phyloP scores from a whole-genome alignment of 1,140 invertebrate genomes.

The Nasonia longicornis region DNA sequence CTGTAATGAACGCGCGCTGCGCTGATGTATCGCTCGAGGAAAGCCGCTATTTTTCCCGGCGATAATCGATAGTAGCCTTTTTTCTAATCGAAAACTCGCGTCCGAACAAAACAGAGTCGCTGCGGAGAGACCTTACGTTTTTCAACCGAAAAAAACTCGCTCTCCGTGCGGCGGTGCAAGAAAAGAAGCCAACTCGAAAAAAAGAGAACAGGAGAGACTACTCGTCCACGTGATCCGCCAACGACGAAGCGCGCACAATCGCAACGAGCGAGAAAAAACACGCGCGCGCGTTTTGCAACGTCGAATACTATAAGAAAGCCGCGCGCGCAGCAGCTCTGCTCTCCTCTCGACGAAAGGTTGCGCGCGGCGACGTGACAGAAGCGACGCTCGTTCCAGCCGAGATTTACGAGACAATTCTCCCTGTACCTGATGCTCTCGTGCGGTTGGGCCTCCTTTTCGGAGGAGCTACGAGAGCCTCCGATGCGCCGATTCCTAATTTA shows the following conservation, averaged over 20 bases:
- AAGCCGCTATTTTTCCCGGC: neutral
- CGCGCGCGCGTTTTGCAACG: conserved; percentile 42
- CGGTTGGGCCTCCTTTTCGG: conserved; percentile 4
- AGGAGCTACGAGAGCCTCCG: neutral
- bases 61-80: neutral
- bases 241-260: neutral
- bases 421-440: neutral
- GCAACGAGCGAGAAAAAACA: neutral
- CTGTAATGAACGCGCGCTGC: neutral
- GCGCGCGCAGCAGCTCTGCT: conserved; percentile 23
- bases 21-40: neutral
- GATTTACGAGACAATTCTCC: conserved; percentile 56
- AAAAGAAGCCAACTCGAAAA: neutral
- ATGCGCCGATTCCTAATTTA: neutral
- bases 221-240: neutral
- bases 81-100: too few species aligned
- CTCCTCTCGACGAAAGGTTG: conserved; percentile 49
- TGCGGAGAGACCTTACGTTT: too few species aligned
- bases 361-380: conserved; percentile 50
- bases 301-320: conserved; percentile 31
- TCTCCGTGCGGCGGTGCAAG: neutral
- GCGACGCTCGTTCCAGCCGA: conserved; percentile 48
- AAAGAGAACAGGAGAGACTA: neutral
- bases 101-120: too few species aligned
- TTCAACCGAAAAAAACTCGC: neutral